Evolutionary conservation across 2,113 vertebrate genomes (phyloP).

Genomic region (Sylvia atricapilla): DNA sequence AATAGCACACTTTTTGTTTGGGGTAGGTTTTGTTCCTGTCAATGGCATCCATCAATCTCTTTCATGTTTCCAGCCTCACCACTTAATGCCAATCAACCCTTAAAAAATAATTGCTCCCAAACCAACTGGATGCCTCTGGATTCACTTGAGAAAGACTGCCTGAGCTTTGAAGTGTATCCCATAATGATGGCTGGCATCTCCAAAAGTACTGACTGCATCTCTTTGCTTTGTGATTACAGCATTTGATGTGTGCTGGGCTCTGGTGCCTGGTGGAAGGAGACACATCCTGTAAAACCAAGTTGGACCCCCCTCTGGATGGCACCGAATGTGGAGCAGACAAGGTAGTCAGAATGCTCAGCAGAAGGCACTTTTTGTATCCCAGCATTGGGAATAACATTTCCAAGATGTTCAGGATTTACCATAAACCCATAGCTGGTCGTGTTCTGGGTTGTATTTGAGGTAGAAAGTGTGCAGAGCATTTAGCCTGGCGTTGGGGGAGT

Average conservation of each 20-base stretch:
- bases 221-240: constrained; percentile 76
- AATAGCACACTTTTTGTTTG: background rate
- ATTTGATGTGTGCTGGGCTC: constrained; percentile 92
- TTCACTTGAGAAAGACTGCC: background rate
- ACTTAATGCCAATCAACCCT: background rate
- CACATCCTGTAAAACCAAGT: constrained; percentile 91
- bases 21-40: background rate
- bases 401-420: background rate
- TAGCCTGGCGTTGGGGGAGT: background rate
- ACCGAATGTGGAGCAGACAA: constrained; percentile 97
- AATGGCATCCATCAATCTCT: background rate
- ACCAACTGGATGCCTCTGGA: background rate
- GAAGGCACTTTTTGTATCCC: background rate
- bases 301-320: constrained; percentile 96
- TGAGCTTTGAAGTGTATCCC: background rate
- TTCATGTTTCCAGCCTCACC: background rate
- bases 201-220: background rate
- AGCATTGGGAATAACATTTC: background rate
- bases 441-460: background rate
- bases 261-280: constrained; percentile 98
- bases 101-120: constrained; percentile 3
- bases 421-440: background rate
- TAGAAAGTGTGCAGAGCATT: background rate
- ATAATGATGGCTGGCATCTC: background rate
- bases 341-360: constrained; percentile 70